Base-by-base conservation (phyloP, 2,888 invertebrate species). In the Melipona bicolor region DNA sequence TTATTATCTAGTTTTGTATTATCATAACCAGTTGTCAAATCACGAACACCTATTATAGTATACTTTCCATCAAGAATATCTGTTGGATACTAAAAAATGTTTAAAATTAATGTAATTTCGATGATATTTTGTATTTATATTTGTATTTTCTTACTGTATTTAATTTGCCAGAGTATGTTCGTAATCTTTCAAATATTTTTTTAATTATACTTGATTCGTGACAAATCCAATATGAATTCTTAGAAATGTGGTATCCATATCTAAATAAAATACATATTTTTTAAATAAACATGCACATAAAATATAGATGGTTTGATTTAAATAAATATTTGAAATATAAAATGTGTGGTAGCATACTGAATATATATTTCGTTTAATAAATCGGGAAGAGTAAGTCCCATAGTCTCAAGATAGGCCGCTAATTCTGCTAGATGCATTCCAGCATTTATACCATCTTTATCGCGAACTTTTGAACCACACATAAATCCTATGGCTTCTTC, bases 401-500 rank as follows among this genome's bases (percentile, higher is more conserved):
- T 94, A 27, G 95, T 93, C 91, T 96, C 95, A 9, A 99, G 95
- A 93, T 97, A 97, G 0, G 96, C 96, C 5, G 96, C 96, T 95
- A 98, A 95, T 91, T 98, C 97, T 11, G 97, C 97, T 77, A 97
- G 95, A 74, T 97, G 96, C 24, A 97, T 97, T 0, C 98, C 98
- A 0, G 99, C 99, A 56, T 97, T 97, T 2, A 99, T 96, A 0
- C 99, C 99, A 95, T 99, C 99, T 94, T 99, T 99, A 94, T 99
- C 99, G 5, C 99, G 95, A 6, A 99, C 98, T 9, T 95, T 95
- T 4, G 96, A 96, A n/a, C 97, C 97, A 93, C 98, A 98, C 99
- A 99, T 99, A 93, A 98, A 99, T 0, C 99, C 99, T 92, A 99
- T 99, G 0, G 99, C 99, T 95, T 99, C 99, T 94, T 99, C 99